phyloP scores from a whole-genome alignment of 2,113 vertebrate genomes.

The Pseudorectes ferrugineus region DNA sequence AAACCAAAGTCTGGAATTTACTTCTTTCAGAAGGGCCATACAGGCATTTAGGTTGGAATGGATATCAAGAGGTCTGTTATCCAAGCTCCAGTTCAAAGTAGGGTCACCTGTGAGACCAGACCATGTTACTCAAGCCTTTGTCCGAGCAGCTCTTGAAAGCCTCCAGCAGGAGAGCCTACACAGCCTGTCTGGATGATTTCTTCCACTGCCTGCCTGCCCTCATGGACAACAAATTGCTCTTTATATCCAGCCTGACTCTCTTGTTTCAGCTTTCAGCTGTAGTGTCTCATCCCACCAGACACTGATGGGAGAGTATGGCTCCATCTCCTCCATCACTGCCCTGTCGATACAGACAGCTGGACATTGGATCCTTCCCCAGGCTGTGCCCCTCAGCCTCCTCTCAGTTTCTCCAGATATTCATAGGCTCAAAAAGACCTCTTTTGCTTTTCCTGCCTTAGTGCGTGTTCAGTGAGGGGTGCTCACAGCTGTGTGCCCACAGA shows the following conservation, averaged over 20 bases:
- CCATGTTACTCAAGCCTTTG: not conserved
- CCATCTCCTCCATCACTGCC: not conserved
- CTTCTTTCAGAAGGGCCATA: not conserved
- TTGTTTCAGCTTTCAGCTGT: not conserved
- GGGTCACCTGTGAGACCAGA: not conserved
- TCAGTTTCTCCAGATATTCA: not conserved
- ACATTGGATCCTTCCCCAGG: not conserved
- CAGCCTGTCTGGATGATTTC: not conserved
- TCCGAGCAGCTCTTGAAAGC: not conserved
- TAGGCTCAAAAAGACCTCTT: not conserved
- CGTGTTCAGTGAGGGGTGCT: fast-evolving
- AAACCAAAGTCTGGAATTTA: not conserved
- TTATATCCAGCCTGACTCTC: not conserved
- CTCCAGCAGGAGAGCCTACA: not conserved
- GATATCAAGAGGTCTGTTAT: not conserved
- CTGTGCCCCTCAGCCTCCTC: not conserved
- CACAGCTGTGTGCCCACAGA: not conserved
- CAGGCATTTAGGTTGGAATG: not conserved
- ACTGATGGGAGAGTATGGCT: fast-evolving
- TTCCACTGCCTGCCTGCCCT: not conserved
- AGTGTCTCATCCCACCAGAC: not conserved
- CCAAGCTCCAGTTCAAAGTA: not conserved
- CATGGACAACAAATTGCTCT: not conserved
- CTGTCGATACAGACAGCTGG: not conserved
- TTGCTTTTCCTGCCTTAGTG: not conserved